These are phyloP conservation scores for Bilobella aurantiaca DNA, from an alignment of 1,140 invertebrate genomes.

Conservation along the genomic window DNA sequence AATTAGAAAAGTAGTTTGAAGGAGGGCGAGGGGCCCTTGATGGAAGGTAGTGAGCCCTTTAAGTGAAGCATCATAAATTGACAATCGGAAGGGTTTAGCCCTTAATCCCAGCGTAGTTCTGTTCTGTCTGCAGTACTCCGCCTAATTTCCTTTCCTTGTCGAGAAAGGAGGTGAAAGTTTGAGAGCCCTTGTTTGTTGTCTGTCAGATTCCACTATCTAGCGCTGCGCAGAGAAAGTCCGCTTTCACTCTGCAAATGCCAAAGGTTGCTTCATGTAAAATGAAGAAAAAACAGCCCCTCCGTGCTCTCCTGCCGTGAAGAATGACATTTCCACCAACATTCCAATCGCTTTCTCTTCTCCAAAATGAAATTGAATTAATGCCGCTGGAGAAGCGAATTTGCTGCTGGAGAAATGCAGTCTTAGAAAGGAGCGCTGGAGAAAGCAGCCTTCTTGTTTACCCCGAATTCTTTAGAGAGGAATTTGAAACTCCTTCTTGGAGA, in stretches of 20 bases:
- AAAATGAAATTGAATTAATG: neutral
- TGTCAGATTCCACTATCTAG: neutral
- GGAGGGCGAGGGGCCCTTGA: too few species aligned
- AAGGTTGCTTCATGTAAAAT: neutral
- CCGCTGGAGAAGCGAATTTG: too few species aligned
- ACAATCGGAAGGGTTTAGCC: neutral
- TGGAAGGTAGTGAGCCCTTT: neutral
- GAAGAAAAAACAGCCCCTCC: neutral
- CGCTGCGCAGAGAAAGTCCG: too few species aligned
- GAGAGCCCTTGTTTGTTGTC: neutral
- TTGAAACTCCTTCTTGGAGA: neutral
- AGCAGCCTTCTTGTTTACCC: too few species aligned
- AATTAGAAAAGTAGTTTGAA: too few species aligned
- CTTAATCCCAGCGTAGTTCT: too few species aligned
- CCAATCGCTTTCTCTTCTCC: neutral
- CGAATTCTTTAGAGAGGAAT: too few species aligned
- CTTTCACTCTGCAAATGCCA: neutral
- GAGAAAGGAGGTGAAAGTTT: neutral
- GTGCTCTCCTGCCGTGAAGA: neutral
- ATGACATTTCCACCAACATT: neutral
- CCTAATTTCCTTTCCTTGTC: neutral
- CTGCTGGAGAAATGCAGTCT: too few species aligned
- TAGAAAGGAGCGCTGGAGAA: too few species aligned
- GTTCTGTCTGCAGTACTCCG: too few species aligned
- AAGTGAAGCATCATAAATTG: neutral